Percentiles rank a stretch among this genome's conserved stretches.
phyloP scores from a whole-genome alignment of 1,140 invertebrate genomes.

The Drosophila aff. region DNA sequence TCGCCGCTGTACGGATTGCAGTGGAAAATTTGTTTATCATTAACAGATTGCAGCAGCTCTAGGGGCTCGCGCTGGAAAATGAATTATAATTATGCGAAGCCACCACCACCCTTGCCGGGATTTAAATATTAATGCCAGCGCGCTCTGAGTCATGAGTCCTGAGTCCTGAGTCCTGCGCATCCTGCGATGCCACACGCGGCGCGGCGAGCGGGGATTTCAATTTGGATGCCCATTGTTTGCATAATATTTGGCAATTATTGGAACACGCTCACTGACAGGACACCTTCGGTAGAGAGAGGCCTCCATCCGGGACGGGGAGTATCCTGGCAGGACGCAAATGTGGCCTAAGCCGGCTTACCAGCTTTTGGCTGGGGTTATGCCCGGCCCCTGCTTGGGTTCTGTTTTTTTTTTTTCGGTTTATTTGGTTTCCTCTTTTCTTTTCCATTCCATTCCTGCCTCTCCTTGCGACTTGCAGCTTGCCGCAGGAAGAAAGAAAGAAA shows the following conservation, averaged over 20 bases:
- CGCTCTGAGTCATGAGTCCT: neutral
- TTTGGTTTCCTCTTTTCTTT: neutral
- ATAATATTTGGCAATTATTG: slow-evolving; percentile 84
- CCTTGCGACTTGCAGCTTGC: slow-evolving; percentile 48
- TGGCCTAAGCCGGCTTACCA: slow-evolving; percentile 75
- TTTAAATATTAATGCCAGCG: slow-evolving; percentile 76
- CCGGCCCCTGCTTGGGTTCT: neutral
- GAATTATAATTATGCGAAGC: slow-evolving; percentile 74
- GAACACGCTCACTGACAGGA: slow-evolving; percentile 75
- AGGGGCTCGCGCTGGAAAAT: slow-evolving; percentile 55
- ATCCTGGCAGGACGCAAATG: slow-evolving; percentile 42
- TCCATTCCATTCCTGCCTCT: neutral
- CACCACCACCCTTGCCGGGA: slow-evolving; percentile 38
- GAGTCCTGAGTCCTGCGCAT: neutral
- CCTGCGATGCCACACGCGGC: slow-evolving; percentile 74
- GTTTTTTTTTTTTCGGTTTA: neutral
- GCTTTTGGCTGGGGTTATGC: slow-evolving; percentile 16
- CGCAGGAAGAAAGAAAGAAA: slow-evolving; percentile 46
- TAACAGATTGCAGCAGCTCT: slow-evolving; percentile 67
- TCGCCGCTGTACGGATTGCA: slow-evolving; percentile 35
- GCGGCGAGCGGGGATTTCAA: slow-evolving; percentile 68
- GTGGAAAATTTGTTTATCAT: slow-evolving; percentile 82
- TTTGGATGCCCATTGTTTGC: slow-evolving; percentile 73
- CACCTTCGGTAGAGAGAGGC: neutral
- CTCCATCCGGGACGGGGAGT: slow-evolving; percentile 10